phyloP scores from a whole-genome alignment of 2,113 vertebrate species.

The Microcebus jonahi region DNA sequence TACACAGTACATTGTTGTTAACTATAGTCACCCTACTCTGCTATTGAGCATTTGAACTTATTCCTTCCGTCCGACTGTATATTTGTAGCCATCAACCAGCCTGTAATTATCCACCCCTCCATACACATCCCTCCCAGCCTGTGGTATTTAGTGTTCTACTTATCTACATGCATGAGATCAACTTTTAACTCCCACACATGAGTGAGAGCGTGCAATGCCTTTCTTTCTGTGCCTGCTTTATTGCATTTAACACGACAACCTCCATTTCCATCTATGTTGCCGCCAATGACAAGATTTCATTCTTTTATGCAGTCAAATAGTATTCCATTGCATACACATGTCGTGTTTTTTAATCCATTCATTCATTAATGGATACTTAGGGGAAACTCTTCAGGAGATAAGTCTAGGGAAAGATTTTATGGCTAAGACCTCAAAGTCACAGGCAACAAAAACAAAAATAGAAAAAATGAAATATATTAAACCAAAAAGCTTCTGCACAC shows the following conservation, averaged over 20 bases:
- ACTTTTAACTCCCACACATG: neutral
- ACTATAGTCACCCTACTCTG: neutral
- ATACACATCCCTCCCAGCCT: neutral
- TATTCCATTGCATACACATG: neutral
- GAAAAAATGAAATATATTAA: neutral
- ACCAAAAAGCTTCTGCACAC: neutral
- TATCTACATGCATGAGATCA: neutral
- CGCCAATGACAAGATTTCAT: neutral
- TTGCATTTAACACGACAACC: neutral
- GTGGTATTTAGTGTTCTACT: neutral
- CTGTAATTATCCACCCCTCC: neutral
- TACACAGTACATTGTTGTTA: neutral
- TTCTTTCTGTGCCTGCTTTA: neutral
- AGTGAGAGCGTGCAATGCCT: neutral
- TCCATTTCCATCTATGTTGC: neutral
- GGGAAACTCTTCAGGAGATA: neutral
- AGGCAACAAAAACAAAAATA: neutral
- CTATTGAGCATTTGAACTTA: neutral
- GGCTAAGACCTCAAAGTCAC: neutral
- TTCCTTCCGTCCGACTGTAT: neutral
- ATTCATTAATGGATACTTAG: neutral
- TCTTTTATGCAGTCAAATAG: neutral
- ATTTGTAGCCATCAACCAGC: neutral
- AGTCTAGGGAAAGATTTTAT: neutral
- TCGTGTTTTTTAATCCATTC: neutral